Base-by-base conservation (phyloP, 2,888 invertebrate genomes). In the Trachelus tabidus region DNA sequence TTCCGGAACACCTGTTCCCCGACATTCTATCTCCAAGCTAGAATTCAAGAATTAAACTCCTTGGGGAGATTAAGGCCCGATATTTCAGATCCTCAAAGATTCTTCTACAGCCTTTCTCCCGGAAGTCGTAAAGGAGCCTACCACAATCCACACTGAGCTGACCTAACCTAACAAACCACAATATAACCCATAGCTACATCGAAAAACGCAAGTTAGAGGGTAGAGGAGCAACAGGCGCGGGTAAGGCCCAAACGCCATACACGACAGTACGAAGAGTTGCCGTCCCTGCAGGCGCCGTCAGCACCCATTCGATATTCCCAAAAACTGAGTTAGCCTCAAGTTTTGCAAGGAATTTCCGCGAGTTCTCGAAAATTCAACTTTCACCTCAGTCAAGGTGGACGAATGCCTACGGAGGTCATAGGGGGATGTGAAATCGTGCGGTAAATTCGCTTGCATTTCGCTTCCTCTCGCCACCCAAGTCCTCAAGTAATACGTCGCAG, bases 371-470 rank as follows among this genome's bases (percentile, higher is more conserved):
- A 23, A 56, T 56, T 23, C 56, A 9, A 56, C 56, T 56, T 56
- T 56, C 56, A 23, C 23, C 56, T 23, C 56, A 56, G 23, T 23
- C 71, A 31, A 83, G 84, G 82, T 83, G 83, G 81, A 84, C 83
- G 87, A 85, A 87, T 86, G 84, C 82, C 82, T 30, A 12, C 80
- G 77, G 78, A 82, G 84, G 84, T 87, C 84, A 86, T 81, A 81
- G 85, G 83, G 83, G 83, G 85, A 85, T 86, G 88, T 89, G 89
- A 89, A 90, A 89, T 89, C 88, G 88, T 84, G 87, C 85, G 88
- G 87, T 88, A 89, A 89, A 89, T 90, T 89, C 87, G 86, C 89
- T 88, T 87, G 88, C 88, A 86, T 88, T 89, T 87, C 87, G 84
- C 85, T 87, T 80, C 78, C 37, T 79, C 75, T 34, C 37, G 78